Conservation (phyloP, 2,888 invertebrate species). For the Erpobdella octoculata region DNA sequence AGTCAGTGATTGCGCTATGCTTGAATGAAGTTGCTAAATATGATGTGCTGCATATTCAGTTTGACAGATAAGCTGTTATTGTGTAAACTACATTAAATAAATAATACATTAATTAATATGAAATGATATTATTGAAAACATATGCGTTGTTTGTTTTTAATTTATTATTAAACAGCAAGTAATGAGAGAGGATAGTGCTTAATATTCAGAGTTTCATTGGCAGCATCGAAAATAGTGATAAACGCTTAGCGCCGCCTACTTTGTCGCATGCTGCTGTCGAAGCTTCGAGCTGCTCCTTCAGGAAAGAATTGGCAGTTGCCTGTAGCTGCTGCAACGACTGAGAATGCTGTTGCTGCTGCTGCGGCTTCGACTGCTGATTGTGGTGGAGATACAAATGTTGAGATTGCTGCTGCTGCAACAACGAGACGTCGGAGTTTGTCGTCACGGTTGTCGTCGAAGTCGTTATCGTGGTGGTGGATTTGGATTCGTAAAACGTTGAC, state of each 20-base stretch:
- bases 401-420: neutral
- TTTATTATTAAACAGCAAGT: too few species aligned
- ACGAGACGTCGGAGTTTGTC: neutral
- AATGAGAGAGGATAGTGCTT: neutral
- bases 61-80: too few species aligned
- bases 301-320: constrained; percentile 16
- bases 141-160: neutral
- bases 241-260: neutral
- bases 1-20: too few species aligned
- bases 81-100: too few species aligned
- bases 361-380: neutral
- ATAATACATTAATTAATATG: neutral
- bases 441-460: neutral
- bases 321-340: constrained; percentile 15
- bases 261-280: neutral
- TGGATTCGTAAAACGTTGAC: neutral
- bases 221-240: neutral
- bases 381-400: neutral
- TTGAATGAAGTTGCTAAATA: too few species aligned
- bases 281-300: constrained; percentile 21
- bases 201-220: neutral
- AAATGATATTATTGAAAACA: neutral
- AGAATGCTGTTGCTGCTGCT: neutral
- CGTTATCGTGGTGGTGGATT: neutral
- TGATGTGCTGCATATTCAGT: too few species aligned